Base-by-base conservation (phyloP, 2,888 invertebrate species). In the Sminthurides aquaticus region DNA sequence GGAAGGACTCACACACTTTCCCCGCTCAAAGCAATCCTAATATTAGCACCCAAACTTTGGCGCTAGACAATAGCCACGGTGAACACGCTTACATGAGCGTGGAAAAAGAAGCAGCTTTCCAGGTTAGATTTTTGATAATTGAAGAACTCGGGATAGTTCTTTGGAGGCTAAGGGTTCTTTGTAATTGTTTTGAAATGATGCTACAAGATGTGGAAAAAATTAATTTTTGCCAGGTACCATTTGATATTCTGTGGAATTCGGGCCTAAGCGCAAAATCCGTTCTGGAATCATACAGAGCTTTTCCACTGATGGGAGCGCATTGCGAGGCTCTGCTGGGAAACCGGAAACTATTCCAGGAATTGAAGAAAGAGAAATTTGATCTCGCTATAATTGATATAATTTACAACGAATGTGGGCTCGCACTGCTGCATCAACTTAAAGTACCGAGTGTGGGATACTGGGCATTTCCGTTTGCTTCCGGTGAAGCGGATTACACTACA, bases 371-470 rank as follows among this genome's bases (percentile, higher is more conserved):
- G 61, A 63, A 71, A 26, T 77, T 71, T 65, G 74, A 76, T 49
- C 67, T 77, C 1, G 76, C 76, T 49, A 73, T 77, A 49, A 75
- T 77, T 34, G 77, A 77, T 64, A 68, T 76, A 49, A 61, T 77
- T 22, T 76, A 76, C 65, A 77, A 76, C 57, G 76, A 76, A 59
- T 76, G 77, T 63, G 76, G 76, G 18, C 69, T 77, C 5, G 76
- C 76, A 1, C 64, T 77, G 8, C 72, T 75, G 1, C 71, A 76
- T 63, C 74, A 76, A 34, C 66, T 77, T 3, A 73, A 74, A 18
- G 69, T 76, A 18, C 77, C 77, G n/a, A 69, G 75, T 5, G 74
- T 76, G 20, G 76, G 75, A 15, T 77, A 76, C 69, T 77, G 77
- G 77, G 76, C 76, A 1, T 75, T 77, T 55, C 76, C 76, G 1